These are phyloP conservation scores for Scaeva pyrastri DNA, from an alignment of 2,888 invertebrate species.

Conservation along the genomic window DNA sequence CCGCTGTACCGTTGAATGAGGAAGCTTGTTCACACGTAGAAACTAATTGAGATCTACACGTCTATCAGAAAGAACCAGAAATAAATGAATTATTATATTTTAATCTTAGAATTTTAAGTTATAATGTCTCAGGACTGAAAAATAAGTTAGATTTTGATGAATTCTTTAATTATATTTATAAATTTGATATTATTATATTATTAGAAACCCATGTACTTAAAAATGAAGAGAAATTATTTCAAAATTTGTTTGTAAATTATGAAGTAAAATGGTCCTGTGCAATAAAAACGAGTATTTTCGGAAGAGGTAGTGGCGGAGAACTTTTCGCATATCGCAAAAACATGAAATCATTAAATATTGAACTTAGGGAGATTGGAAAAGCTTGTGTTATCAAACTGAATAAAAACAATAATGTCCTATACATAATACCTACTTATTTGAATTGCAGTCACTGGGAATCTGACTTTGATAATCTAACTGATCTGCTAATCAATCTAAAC, in stretches of 20 bases:
- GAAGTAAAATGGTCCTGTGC: background rate
- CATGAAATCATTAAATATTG: background rate
- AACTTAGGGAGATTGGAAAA: background rate
- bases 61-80: constrained; percentile 13
- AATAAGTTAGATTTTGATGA: constrained; percentile 4
- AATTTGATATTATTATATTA: constrained; percentile 10
- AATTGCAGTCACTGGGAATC: constrained; percentile 27
- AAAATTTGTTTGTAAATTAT: background rate
- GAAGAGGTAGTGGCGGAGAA: background rate
- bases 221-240: constrained; percentile 5
- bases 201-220: constrained; percentile 15
- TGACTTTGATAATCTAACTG: constrained; percentile 9
- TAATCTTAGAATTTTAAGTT: constrained; percentile 1
- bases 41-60: constrained; percentile 11
- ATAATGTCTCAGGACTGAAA: constrained; percentile 9
- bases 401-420: background rate
- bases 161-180: constrained; percentile 19
- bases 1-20: background rate
- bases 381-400: background rate
- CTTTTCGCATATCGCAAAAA: background rate
- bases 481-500: no score
- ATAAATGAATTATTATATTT: background rate
- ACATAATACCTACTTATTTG: constrained; percentile 19
- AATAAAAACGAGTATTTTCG: background rate
- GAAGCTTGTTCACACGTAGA: background rate